Percentiles rank a stretch among this genome's conserved stretches.
Conservation (phyloP, 2,797 vertebrate genomes). For the Enteromius viviparus region DNA sequence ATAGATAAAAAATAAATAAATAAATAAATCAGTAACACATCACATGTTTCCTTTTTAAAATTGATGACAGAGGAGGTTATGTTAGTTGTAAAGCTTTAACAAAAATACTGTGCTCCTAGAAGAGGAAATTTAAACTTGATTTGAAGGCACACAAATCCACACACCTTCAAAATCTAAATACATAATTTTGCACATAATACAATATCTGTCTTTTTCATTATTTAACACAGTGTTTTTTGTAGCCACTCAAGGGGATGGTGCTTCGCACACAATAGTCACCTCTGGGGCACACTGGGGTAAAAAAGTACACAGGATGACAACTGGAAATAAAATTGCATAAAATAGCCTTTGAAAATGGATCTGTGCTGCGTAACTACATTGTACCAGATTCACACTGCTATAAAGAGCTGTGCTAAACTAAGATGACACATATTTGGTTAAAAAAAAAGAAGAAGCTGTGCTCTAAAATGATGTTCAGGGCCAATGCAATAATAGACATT, state of each 20-base stretch:
- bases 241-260: conserved; percentile 39
- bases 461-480: neutral
- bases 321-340: neutral
- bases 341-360: conserved; percentile 4
- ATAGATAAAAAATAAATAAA: neutral
- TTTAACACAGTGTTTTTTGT: conserved; percentile 33
- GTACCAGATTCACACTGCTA: conserved; percentile 4
- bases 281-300: conserved; percentile 41
- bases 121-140: neutral
- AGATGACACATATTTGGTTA: conserved; percentile 7
- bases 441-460: neutral
- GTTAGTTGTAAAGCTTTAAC: neutral
- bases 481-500: neutral
- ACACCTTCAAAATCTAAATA: neutral
- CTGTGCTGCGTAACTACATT: conserved; percentile 3
- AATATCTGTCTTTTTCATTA: conserved; percentile 10
- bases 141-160: conserved; percentile 9
- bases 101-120: neutral
- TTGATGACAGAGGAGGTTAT: neutral
- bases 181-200: neutral
- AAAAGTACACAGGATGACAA: conserved; percentile 32
- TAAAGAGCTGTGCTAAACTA: conserved; percentile 1
- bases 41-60: neutral
- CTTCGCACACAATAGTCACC: conserved; percentile 46
- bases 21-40: no score